Evolutionary conservation across 2,797 vertebrate genomes (phyloP).

Genomic region (Acanthurus lineatus): DNA sequence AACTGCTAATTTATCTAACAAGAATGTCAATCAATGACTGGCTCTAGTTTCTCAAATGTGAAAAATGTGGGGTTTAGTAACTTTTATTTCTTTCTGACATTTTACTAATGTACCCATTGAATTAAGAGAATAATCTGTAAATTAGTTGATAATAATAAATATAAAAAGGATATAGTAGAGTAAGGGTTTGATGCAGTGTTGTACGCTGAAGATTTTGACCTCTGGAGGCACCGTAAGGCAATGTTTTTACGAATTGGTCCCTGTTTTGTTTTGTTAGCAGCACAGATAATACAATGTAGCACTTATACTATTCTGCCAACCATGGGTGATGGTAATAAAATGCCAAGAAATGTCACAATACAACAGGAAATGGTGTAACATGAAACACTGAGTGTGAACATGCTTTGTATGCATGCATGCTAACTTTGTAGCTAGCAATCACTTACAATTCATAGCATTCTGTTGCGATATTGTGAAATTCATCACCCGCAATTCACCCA

Average conservation of each 20-base stretch:
- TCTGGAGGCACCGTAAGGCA: background rate
- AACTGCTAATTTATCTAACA: too few relatives aligned
- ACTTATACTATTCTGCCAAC: background rate
- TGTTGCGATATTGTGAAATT: background rate
- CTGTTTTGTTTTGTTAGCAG: background rate
- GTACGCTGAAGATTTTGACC: background rate
- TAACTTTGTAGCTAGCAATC: constrained; percentile 4
- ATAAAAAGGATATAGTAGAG: background rate
- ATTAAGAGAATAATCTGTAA: background rate
- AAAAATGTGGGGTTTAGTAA: too few relatives aligned
- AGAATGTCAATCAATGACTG: too few relatives aligned
- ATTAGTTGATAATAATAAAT: too few relatives aligned
- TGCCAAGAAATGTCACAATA: background rate
- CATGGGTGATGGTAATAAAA: background rate
- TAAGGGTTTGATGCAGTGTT: background rate
- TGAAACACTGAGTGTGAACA: background rate
- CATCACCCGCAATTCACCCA: constrained; percentile 5
- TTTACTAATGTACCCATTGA: background rate
- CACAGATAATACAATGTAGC: background rate
- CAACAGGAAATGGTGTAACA: background rate
- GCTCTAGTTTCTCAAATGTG: too few relatives aligned
- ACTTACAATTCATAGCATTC: constrained; percentile 17
- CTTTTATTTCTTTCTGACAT: background rate
- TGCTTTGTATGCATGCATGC: constrained; percentile 5
- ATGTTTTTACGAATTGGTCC: background rate